Percentiles rank a stretch among this genome's conserved stretches.
Evolutionary conservation across 1,140 invertebrate genomes (phyloP).

Genomic region (Copidosoma floridanum): DNA sequence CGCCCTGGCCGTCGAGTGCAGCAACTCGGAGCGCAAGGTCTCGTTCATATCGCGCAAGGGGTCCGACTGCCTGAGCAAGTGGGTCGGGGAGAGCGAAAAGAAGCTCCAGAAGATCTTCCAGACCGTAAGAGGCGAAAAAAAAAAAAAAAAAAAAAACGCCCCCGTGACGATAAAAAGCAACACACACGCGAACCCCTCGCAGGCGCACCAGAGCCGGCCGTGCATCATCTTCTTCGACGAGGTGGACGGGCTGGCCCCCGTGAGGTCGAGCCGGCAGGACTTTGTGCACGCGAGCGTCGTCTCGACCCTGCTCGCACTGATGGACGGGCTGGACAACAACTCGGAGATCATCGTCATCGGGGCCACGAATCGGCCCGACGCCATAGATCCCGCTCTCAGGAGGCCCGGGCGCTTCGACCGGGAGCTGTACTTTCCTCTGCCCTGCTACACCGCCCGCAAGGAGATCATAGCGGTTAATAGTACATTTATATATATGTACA

Average conservation of each 20-base stretch:
- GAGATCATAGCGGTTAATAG: no score
- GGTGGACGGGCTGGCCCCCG: conserved; percentile 83
- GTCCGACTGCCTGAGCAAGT: conserved; percentile 88
- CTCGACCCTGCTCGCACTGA: conserved; percentile 82
- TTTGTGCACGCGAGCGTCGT: conserved; percentile 92
- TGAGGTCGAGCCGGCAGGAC: conserved; percentile 84
- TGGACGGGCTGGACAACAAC: conserved; percentile 82
- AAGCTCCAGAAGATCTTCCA: conserved; percentile 87
- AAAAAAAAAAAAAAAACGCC: no score
- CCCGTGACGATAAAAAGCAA: no score
- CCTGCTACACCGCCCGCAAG: no score
- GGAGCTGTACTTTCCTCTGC: conserved; percentile 74
- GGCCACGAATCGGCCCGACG: conserved; percentile 81
- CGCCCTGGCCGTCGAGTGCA: conserved; percentile 84
- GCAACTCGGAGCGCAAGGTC: conserved; percentile 73
- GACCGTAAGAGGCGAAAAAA: no score
- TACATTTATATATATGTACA: no score
- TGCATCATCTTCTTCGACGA: conserved; percentile 91
- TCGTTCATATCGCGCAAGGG: conserved; percentile 95
- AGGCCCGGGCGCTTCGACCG: conserved; percentile 82
- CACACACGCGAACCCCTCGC: no score
- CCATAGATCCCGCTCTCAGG: conserved; percentile 79
- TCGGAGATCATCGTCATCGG: conserved; percentile 77
- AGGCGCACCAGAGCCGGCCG: conserved; percentile 79
- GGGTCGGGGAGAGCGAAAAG: conserved; percentile 90